Evolutionary conservation across 2,888 invertebrate genomes (phyloP).

Genomic region (Trichogramma evanescens): DNA sequence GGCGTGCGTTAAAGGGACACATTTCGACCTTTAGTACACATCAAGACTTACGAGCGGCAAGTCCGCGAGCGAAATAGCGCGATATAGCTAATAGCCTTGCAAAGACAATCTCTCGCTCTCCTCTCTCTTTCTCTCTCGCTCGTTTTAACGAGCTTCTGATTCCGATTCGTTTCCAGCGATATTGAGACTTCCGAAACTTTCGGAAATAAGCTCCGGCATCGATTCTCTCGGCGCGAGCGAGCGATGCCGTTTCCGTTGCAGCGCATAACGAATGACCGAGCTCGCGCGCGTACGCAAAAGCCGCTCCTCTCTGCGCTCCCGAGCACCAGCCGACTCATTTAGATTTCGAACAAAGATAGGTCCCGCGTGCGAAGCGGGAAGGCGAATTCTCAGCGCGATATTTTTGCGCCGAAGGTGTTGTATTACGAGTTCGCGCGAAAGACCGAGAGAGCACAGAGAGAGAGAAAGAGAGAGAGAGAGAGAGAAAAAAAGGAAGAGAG

Average conservation of each 20-base stretch:
- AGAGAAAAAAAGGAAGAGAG: background rate
- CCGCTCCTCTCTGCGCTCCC: background rate
- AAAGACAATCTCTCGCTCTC: background rate
- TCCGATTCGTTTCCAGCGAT: background rate
- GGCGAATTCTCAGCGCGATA: background rate
- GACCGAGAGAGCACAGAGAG: background rate
- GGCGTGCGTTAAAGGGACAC: background rate
- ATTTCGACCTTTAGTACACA: too few species aligned
- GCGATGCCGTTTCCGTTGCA: slow-evolving; percentile 1
- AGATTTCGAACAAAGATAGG: background rate
- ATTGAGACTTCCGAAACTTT: background rate
- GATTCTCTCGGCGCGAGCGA: slow-evolving; percentile 1
- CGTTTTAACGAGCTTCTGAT: background rate
- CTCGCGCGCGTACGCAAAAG: background rate
- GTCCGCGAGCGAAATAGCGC: too few species aligned
- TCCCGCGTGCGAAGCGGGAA: background rate
- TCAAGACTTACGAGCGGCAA: too few species aligned
- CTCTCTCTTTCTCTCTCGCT: background rate
- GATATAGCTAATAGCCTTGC: too few species aligned
- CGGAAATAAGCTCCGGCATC: background rate
- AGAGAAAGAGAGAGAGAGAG: background rate
- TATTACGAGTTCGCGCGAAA: background rate
- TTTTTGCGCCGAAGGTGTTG: too few species aligned
- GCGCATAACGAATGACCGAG: background rate
- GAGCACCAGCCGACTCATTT: slow-evolving; percentile 2